Evolutionary conservation across 2,797 vertebrate species (phyloP), one percentile per base, ranked within the genome.

Genomic region (Schizothorax lantsangensis): DNA sequence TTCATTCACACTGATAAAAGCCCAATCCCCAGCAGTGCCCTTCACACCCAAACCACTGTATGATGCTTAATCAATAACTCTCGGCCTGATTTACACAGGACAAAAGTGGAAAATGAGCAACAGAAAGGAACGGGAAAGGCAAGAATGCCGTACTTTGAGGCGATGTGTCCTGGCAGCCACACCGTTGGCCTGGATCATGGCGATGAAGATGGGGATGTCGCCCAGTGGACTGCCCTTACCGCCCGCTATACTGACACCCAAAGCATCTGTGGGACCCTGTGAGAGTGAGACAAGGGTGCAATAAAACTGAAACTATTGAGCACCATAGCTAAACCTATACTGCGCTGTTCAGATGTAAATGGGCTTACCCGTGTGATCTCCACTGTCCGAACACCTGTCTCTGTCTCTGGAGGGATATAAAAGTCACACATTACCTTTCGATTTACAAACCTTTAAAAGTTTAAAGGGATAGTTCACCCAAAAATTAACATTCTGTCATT

Each of bases 111-210:
- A 68, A 87, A 38, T 21, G 12, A 40, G 15, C 43, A 54, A 43
- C 26, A 30, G 49, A 84, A 15, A 40, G 40, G 1, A 84, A 33
- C 0, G 1, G 49, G 21, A 59, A 14, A 36, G 30, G 11, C 36
- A 43, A 19, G 45, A 71, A 26, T 5, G 23, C 15, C 5, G 38
- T 47, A 98, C 98, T 91, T 97, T 97, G 62, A 99, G 97, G 66
- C 90, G 95, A 43, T 97, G 96, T 1, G 97, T 97, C 1, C 96
- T 96, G 21, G 98, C 98, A 0, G 97, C 97, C 62, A 97, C 95
- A 4, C 98, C 98, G 0, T 95, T 98, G 91, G 97, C 97, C 91
- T 99, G 98, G 91, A 99, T 99, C 98, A 99, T 99, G 40, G 98
- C 98, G 2, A 99, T 96, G 93, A 99, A 99, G 91, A 99, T 96